phyloP scores from a whole-genome alignment of 2,888 invertebrate genomes.

The Calameuta pallipes region DNA sequence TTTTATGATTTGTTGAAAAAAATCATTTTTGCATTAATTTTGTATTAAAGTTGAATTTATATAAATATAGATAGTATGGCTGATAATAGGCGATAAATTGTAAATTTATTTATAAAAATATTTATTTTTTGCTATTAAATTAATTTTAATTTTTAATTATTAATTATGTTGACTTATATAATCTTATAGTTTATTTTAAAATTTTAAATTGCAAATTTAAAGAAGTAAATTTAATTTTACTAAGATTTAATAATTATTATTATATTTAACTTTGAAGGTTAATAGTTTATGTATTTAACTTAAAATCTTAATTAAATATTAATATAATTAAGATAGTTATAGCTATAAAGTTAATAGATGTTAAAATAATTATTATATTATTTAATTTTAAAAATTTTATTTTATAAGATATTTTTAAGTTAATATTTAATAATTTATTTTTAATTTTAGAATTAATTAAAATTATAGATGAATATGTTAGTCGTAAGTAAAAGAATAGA shows the following conservation, averaged over 20 bases:
- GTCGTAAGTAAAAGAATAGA: slow-evolving; percentile 1
- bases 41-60: too few species aligned
- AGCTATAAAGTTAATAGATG: too few species aligned
- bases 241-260: slow-evolving; percentile 39
- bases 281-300: slow-evolving; percentile 23
- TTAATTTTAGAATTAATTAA: neutral
- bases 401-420: neutral
- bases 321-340: neutral
- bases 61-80: slow-evolving; percentile 68
- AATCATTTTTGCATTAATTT: slow-evolving; percentile 71
- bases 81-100: slow-evolving; percentile 72
- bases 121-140: slow-evolving; percentile 67
- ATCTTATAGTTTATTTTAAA: slow-evolving; percentile 72
- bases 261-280: slow-evolving; percentile 62
- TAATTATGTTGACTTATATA: slow-evolving; percentile 28
- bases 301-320: slow-evolving; percentile 6
- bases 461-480: neutral
- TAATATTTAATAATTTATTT: slow-evolving; percentile 1
- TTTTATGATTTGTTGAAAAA: slow-evolving; percentile 79
- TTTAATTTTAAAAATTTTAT: too few species aligned
- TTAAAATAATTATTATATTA: too few species aligned
- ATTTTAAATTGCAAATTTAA: slow-evolving; percentile 87
- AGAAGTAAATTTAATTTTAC: slow-evolving; percentile 73
- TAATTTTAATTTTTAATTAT: slow-evolving; percentile 5
- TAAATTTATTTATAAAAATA: slow-evolving; percentile 76